Percentiles rank a stretch among this genome's conserved stretches.
phyloP scores from a whole-genome alignment of 2,888 invertebrate genomes.

The Cosmia trapezina region DNA sequence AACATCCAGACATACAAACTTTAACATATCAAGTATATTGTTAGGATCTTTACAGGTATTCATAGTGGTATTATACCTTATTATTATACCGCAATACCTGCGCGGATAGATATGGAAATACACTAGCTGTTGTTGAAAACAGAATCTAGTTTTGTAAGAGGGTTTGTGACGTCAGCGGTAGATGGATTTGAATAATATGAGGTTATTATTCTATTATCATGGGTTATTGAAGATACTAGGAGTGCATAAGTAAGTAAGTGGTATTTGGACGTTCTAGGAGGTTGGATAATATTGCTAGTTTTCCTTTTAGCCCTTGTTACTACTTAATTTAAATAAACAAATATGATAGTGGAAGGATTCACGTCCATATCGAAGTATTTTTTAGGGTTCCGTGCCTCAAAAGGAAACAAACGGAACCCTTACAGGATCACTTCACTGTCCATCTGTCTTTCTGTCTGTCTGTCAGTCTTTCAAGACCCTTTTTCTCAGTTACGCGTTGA shows the following conservation, averaged over 20 bases:
- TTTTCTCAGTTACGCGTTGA: no score
- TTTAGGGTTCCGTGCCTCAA: no score
- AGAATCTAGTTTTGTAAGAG: constrained; percentile 43
- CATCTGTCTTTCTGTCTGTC: no score
- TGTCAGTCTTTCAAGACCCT: no score
- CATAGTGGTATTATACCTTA: constrained; percentile 35
- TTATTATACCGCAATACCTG: constrained; percentile 41
- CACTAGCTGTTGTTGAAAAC: constrained; percentile 44
- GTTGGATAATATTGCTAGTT: not conserved
- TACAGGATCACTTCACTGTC: no score
- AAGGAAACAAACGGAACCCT: no score
- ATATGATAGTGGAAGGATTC: not conserved
- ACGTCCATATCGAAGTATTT: no score
- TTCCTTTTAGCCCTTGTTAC: not conserved
- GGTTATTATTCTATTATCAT: constrained; percentile 8
- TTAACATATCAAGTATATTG: not conserved
- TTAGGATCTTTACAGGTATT: constrained; percentile 26
- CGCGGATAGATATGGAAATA: constrained; percentile 16
- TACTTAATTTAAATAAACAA: not conserved
- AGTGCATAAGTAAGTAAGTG: constrained; percentile 1
- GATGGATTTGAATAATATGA: constrained; percentile 18
- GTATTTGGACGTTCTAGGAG: not conserved
- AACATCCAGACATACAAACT: not conserved
- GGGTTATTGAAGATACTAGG: not conserved
- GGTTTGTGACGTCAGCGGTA: constrained; percentile 32